These are phyloP conservation scores for Phallusia fumigata DNA, from an alignment of 23 tunicate genomes.

Conservation along the genomic window DNA sequence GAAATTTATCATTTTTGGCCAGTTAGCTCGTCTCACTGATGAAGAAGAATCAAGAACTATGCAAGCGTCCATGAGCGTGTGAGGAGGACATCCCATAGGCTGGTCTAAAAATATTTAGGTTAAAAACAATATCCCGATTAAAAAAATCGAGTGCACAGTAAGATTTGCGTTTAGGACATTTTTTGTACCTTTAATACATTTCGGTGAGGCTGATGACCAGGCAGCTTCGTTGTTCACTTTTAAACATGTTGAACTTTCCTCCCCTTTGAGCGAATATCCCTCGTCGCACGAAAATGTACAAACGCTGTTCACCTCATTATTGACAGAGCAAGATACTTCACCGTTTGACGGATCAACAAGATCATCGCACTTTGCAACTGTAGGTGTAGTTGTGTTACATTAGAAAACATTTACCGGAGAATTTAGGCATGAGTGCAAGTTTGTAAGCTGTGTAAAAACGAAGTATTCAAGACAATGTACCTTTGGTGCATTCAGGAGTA, in stretches of 20 bases:
- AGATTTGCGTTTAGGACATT: no score
- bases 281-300: background rate
- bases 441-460: no score
- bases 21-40: background rate
- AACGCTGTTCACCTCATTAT: background rate
- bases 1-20: background rate
- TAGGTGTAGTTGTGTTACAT: no score
- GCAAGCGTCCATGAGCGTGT: constrained; percentile 2
- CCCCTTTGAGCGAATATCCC: background rate
- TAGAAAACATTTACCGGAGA: no score
- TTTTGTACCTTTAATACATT: background rate
- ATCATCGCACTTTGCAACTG: background rate
- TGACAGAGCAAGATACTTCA: background rate
- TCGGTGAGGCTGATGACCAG: background rate
- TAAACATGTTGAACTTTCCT: background rate
- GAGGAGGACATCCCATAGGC: background rate
- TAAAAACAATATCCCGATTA: no score
- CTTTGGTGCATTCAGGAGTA: background rate
- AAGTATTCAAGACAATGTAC: background rate
- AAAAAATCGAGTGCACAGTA: no score
- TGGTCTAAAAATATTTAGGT: no score
- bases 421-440: no score
- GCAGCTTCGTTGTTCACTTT: background rate
- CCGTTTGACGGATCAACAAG: background rate
- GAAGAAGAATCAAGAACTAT: background rate